Evolutionary conservation across 1,140 invertebrate genomes (phyloP).

Genomic region (Zophobas atratus): DNA sequence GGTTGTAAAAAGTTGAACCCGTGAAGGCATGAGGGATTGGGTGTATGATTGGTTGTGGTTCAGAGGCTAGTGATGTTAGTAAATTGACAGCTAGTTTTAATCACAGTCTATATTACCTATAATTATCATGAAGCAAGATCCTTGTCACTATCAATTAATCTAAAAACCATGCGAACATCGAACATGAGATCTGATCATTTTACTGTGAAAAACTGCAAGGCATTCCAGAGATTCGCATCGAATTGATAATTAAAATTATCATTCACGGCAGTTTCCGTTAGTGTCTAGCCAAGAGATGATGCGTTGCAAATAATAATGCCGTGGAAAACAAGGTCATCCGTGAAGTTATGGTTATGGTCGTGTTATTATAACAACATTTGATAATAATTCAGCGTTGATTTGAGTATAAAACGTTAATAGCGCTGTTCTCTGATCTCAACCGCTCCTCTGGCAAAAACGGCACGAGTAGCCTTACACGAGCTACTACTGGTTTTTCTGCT

Average conservation of each 20-base stretch:
- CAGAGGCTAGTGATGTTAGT: too few species aligned
- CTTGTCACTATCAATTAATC: too few species aligned
- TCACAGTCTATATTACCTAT: too few species aligned
- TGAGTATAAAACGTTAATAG: slow-evolving; percentile 23
- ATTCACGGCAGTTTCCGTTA: neutral
- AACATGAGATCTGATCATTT: too few species aligned
- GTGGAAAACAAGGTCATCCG: neutral
- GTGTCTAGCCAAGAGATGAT: neutral
- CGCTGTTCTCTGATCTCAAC: slow-evolving; percentile 2
- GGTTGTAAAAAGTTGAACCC: too few species aligned
- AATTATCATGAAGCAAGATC: too few species aligned
- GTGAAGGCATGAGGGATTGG: too few species aligned
- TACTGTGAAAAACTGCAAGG: neutral
- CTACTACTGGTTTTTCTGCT: slow-evolving; percentile 13
- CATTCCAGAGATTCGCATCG: neutral
- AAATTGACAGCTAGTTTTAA: too few species aligned
- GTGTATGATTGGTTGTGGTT: too few species aligned
- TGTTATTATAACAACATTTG: neutral
- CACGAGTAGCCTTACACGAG: slow-evolving; percentile 17
- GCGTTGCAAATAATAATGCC: neutral
- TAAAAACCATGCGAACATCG: too few species aligned
- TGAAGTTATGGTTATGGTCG: neutral
- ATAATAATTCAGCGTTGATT: neutral
- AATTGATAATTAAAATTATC: neutral
- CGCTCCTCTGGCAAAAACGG: slow-evolving; percentile 36